Evolutionary conservation across 2,888 invertebrate species (phyloP).

Genomic region (Chelonus formosanus): DNA sequence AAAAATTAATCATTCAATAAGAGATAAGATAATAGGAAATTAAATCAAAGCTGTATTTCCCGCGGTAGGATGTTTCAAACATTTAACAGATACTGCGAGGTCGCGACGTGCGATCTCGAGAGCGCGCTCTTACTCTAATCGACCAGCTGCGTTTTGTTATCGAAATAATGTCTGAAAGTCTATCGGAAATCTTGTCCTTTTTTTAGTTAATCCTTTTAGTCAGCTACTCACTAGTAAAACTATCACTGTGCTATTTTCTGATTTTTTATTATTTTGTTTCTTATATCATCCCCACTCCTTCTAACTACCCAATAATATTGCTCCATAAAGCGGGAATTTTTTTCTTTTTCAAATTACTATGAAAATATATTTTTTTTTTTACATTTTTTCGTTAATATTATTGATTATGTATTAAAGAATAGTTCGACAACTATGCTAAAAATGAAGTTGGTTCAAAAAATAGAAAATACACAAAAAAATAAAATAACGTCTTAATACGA

Average conservation of each 20-base stretch:
- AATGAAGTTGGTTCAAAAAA: too few species aligned
- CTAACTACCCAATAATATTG: neutral
- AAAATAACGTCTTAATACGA: too few species aligned
- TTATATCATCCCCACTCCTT: neutral
- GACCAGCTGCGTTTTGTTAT: conserved; percentile 37
- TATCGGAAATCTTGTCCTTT: conserved; percentile 24
- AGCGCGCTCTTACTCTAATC: conserved; percentile 18
- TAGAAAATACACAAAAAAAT: too few species aligned
- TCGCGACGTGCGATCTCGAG: conserved; percentile 37
- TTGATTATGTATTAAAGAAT: too few species aligned
- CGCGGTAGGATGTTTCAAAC: conserved; percentile 34
- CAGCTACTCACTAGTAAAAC: neutral
- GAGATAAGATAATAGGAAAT: neutral
- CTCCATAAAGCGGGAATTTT: conserved; percentile 21
- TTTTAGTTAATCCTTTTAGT: neutral
- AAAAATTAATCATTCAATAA: too few species aligned
- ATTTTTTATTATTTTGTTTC: neutral
- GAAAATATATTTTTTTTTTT: neutral
- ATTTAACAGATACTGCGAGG: conserved; percentile 37
- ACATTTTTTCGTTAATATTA: too few species aligned
- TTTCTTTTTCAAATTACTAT: neutral
- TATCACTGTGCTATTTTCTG: neutral
- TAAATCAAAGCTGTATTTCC: conserved; percentile 44
- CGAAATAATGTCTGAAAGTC: conserved; percentile 48
- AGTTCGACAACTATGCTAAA: too few species aligned